Evolutionary conservation across 2,797 vertebrate genomes (phyloP).

Genomic region (Otus scops): DNA sequence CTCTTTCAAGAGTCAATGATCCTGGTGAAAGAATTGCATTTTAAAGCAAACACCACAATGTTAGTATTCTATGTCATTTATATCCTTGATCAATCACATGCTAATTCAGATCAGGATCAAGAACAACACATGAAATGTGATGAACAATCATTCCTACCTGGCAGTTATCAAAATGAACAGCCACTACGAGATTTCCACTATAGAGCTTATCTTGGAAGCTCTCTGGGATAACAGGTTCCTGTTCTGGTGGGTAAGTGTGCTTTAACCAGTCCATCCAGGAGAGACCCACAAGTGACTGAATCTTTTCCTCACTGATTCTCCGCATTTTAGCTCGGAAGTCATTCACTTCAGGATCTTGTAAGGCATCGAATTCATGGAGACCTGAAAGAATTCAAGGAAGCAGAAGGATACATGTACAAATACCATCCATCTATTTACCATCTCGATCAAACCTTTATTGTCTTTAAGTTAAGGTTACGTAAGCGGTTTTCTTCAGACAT

Average conservation of each 20-base stretch:
- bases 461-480: neutral
- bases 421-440: neutral
- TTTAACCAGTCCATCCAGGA: constrained; percentile 92
- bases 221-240: constrained; percentile 81
- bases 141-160: constrained; percentile 78
- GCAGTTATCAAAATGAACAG: constrained; percentile 91
- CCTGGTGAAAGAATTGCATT: neutral
- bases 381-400: constrained; percentile 76
- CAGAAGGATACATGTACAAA: neutral
- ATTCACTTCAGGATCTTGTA: constrained; percentile 94
- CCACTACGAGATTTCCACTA: constrained; percentile 87
- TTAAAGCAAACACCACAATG: neutral
- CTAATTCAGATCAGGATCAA: neutral
- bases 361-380: constrained; percentile 93
- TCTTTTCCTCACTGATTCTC: constrained; percentile 89
- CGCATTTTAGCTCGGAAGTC: constrained; percentile 95
- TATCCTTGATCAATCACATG: neutral
- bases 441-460: neutral
- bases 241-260: constrained; percentile 88
- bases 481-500: neutral
- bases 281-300: constrained; percentile 86
- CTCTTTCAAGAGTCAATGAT: neutral
- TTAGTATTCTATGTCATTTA: neutral
- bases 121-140: neutral
- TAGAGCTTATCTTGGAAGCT: constrained; percentile 81